Evolutionary conservation across 2,797 vertebrate genomes (phyloP), one percentile per base, ranked within the genome.

Genomic region (Pachyuromys duprasi): DNA sequence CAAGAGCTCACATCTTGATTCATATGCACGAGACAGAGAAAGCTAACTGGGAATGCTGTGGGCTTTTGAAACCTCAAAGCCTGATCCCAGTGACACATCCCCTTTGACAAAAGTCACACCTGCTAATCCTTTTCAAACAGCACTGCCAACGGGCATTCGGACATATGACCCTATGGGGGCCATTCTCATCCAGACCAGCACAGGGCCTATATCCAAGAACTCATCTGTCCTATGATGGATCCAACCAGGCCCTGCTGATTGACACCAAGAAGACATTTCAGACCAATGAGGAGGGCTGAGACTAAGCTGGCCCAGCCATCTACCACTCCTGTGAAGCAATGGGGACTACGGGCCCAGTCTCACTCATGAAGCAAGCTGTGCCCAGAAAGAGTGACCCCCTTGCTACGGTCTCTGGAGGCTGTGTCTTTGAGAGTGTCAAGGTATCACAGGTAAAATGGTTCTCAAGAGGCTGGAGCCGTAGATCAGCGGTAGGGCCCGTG

Each of bases 291-390:
- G 89, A 31, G 9, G 89, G 69, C 57, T 81, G 63, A 36, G 69
- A 24, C 33, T 31, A 39, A 36, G 0, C 0, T 2, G 49, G 24
- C 24, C 14, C 42, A 8, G 15, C 4, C 57, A 26, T 5, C 62
- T 24, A 63, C 28, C 31, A 67, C 76, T 31, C 18, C 75, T 12
- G 1, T 18, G 63, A 53, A 36, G 39, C 81, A 79, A 22, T 45
- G 69, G 9, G n/a, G 45, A 36, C 15, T 42, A 31, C 5, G 24
- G 49, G 5, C 17, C 78, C 70, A 26, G 69, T 24, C 39, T 87
- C 69, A n/a, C 24, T 1, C 7, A 72, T 8, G 28, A 78, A 76
- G 57, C 31, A 74, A n/a, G 67, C 0, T 24, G 74, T 31, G 83
- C 72, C 60, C 63, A 60, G 55, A 75, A 42, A 90, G 74, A 24